Base-by-base conservation (phyloP, 2,797 vertebrate species). In the Miichthys miiuy region DNA sequence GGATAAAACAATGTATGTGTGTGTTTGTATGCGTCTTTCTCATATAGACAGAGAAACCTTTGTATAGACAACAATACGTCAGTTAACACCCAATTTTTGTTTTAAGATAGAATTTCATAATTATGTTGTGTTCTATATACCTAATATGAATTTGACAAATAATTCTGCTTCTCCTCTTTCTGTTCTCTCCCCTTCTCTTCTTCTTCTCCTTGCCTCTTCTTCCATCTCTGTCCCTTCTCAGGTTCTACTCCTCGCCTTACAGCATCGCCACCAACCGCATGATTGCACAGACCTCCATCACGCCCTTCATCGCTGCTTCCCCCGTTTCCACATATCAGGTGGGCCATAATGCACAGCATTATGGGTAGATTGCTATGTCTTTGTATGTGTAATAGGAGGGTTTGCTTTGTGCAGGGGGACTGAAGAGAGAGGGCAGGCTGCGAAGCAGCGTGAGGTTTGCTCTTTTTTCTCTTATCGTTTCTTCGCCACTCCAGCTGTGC, bases 271-370 rank as follows among this genome's bases (percentile, higher is more conserved):
- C 97, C 95, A 99, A 98, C 95, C 97, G 97, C 95, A 99, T 99
- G 98, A 98, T 99, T 93, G 96, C 98, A 95, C 98, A 98, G 96
- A 97, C 97, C 95, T 98, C 97, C 93, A 96, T 99, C 96, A 97
- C 97, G 69, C 98, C 97, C 91, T 98, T 98, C 96, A 98, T 98
- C 95, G 96, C 97, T 96, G 97, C 97, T 96, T 98, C 97, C 91
- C 97, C 98, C 86, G 96, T 98, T 92, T 99, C 97, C 88, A 98
- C 97, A 95, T 99, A 99, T 97, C 97, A 98, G 97, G 97, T 99
- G 95, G 75, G 96, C 73, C 27, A 46, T 60, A 73, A 70, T 52
- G 68, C 80, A 34, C 46, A 57, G 76, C 71, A 71, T 80, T 71
- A 51, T 82, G 79, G 54, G 58, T 70, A 63, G 58, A 83, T 62